These are phyloP conservation scores for Neosilurus mollespiculum DNA, from an alignment of 2,797 vertebrate genomes.

Conservation along the genomic window DNA sequence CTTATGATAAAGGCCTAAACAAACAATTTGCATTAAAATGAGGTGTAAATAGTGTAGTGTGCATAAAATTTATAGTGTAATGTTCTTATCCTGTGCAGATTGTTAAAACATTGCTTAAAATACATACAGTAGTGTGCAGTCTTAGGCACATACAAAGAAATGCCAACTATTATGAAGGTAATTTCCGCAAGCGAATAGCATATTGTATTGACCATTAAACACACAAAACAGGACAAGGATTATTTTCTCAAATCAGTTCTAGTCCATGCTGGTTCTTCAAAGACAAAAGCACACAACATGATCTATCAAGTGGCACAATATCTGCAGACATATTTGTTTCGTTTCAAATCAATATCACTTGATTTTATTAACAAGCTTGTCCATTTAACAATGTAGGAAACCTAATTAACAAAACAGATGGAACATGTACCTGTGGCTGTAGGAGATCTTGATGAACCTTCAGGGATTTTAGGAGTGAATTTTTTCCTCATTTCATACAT, in stretches of 20 bases:
- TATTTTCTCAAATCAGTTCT: background rate
- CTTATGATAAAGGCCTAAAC: background rate
- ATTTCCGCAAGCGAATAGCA: background rate
- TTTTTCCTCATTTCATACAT: conserved; percentile 28
- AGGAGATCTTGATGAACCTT: background rate
- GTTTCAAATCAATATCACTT: background rate
- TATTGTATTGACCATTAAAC: background rate
- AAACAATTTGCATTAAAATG: background rate
- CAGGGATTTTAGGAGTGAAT: background rate
- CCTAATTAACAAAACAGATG: conserved; percentile 32
- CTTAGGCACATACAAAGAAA: too few species aligned
- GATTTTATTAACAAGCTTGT: conserved; percentile 13
- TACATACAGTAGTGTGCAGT: background rate
- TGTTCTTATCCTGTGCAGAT: background rate
- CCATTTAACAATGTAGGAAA: background rate
- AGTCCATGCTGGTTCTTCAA: background rate
- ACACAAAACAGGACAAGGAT: background rate
- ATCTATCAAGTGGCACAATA: background rate
- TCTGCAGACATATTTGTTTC: conserved; percentile 23
- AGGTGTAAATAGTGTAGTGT: too few species aligned
- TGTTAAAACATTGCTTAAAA: background rate
- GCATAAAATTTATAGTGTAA: background rate
- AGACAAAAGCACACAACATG: background rate
- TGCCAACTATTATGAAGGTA: background rate
- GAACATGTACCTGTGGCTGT: conserved; percentile 17